Evolutionary conservation across 1,140 invertebrate species (phyloP).

Genomic region (Drosophila jambulina): DNA sequence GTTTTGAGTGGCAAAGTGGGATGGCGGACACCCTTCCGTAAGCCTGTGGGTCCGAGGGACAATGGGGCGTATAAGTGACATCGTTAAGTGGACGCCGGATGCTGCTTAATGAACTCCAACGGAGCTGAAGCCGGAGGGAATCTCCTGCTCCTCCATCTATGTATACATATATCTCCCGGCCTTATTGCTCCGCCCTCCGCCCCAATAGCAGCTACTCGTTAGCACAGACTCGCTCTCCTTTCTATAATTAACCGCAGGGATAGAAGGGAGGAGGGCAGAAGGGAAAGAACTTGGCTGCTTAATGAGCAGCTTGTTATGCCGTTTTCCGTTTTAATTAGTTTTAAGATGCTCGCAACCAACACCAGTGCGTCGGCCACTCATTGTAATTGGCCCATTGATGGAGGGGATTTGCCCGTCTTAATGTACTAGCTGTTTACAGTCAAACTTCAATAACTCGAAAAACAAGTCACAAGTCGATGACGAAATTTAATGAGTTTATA

Average conservation of each 20-base stretch:
- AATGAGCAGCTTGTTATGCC: slow-evolving; percentile 84
- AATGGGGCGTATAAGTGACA: slow-evolving; percentile 82
- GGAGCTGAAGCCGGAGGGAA: slow-evolving; percentile 17
- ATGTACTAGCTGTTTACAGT: not conserved
- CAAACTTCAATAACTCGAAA: not conserved
- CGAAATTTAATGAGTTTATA: too few species aligned
- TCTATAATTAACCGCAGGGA: slow-evolving; percentile 83
- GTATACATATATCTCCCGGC: slow-evolving; percentile 23
- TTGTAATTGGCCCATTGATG: slow-evolving; percentile 84
- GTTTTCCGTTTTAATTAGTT: slow-evolving; percentile 41
- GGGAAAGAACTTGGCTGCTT: slow-evolving; percentile 51
- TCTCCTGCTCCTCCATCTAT: slow-evolving; percentile 2
- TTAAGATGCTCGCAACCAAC: slow-evolving; percentile 81
- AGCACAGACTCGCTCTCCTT: slow-evolving; percentile 60
- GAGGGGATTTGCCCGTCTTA: slow-evolving; percentile 10
- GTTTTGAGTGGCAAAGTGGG: slow-evolving; percentile 17
- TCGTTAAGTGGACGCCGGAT: slow-evolving; percentile 77
- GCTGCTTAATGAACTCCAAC: slow-evolving; percentile 81
- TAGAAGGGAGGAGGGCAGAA: not conserved
- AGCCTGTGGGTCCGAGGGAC: slow-evolving; percentile 63
- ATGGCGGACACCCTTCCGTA: not conserved
- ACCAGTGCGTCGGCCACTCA: slow-evolving; percentile 47
- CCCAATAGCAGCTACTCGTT: slow-evolving; percentile 53
- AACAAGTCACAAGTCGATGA: too few species aligned
- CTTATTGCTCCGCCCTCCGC: slow-evolving; percentile 22